These are phyloP conservation scores for Pseudorasbora parva DNA, from an alignment of 2,113 vertebrate genomes.

Conservation along the genomic window DNA sequence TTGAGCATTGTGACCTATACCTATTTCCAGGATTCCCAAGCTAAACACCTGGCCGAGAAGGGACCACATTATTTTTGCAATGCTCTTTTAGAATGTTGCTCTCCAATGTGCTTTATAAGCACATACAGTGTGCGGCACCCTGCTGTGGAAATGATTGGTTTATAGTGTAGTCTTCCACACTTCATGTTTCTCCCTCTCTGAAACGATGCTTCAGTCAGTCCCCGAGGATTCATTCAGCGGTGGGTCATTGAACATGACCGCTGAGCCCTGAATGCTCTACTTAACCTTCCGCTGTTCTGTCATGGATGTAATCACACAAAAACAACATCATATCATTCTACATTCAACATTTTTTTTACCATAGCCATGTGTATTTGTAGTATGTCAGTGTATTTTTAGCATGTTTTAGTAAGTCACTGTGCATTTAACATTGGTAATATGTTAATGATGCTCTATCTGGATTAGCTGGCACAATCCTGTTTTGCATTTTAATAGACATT, in stretches of 20 bases:
- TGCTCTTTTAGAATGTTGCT: slow-evolving; percentile 10
- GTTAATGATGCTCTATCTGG: not conserved
- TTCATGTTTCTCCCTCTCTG: slow-evolving; percentile 32
- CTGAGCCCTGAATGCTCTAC: slow-evolving; percentile 45
- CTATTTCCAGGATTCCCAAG: not conserved
- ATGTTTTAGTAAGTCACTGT: not conserved
- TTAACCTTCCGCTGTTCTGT: slow-evolving; percentile 44
- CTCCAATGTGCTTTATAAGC: slow-evolving; percentile 19
- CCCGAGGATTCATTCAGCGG: slow-evolving; percentile 43
- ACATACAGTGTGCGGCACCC: slow-evolving; percentile 22
- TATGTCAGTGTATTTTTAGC: slow-evolving; percentile 12
- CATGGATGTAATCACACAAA: slow-evolving; percentile 40
- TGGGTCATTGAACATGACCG: slow-evolving; percentile 48
- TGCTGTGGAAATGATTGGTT: slow-evolving; percentile 47
- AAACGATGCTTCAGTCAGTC: slow-evolving; percentile 42
- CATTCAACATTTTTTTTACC: not conserved
- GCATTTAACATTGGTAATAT: slow-evolving; percentile 14
- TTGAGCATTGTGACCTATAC: not conserved
- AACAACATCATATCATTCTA: slow-evolving; percentile 38
- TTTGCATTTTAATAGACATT: slow-evolving; percentile 21
- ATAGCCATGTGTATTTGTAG: slow-evolving; percentile 6
- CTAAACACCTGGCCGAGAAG: slow-evolving; percentile 11
- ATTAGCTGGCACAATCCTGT: not conserved
- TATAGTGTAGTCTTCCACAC: slow-evolving; percentile 32
- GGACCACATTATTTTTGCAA: slow-evolving; percentile 6